A percentile compares a stretch with the other conserved stretches of the same genome.
These are phyloP conservation scores for Gavia stellata DNA, from an alignment of 2,113 vertebrate genomes.

Conservation along the genomic window DNA sequence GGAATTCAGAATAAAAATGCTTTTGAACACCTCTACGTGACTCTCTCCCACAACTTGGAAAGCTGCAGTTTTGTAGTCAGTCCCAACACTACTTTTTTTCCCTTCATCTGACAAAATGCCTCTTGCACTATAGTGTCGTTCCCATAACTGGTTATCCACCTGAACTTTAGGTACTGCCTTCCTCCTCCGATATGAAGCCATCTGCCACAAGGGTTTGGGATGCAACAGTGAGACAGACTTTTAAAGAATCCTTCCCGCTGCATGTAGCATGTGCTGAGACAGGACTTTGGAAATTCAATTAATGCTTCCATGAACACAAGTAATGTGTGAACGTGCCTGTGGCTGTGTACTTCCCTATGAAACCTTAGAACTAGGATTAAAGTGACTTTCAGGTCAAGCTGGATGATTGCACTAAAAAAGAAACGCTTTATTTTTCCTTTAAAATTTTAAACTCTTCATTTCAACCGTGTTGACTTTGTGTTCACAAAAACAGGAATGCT, in stretches of 20 bases:
- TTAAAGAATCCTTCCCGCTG: neutral
- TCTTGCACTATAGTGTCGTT: neutral
- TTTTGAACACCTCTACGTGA: neutral
- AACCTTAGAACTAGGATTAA: conserved; percentile 56
- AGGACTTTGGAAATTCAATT: conserved; percentile 37
- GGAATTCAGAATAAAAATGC: neutral
- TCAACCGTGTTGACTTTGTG: conserved; percentile 35
- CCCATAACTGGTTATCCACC: neutral
- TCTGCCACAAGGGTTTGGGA: neutral
- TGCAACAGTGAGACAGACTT: neutral
- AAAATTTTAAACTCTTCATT: conserved; percentile 41
- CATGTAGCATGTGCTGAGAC: neutral
- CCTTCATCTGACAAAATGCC: neutral
- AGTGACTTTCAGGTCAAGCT: conserved; percentile 48
- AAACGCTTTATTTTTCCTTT: neutral
- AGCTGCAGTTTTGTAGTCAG: neutral
- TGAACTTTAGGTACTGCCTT: neutral
- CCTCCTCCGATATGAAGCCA: neutral
- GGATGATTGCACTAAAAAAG: conserved; percentile 20
- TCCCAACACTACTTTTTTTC: neutral
- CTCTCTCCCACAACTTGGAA: neutral
- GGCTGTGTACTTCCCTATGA: conserved; percentile 42
- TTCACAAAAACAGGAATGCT: conserved; percentile 29
- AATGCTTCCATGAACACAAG: conserved; percentile 54
- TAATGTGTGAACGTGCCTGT: conserved; percentile 49